Percentiles rank a stretch among this genome's conserved stretches.
These are phyloP conservation scores for Bombyx mandarina DNA, from an alignment of 1,140 invertebrate genomes.

Conservation along the genomic window DNA sequence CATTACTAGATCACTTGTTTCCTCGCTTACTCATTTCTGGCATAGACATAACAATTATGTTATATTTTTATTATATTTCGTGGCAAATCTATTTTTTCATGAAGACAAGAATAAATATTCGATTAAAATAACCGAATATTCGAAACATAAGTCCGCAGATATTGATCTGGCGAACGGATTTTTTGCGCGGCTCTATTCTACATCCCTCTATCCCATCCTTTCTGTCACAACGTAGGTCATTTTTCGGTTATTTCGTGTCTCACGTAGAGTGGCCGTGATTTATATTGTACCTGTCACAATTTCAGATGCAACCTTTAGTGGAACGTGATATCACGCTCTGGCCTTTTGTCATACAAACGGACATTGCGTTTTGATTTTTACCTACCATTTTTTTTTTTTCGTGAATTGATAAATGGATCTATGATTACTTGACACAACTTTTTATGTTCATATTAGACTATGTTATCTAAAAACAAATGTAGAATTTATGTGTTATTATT, in stretches of 20 bases:
- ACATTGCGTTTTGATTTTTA: constrained; percentile 9
- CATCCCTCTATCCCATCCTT: constrained; percentile 1
- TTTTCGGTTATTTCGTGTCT: constrained; percentile 22
- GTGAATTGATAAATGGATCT: constrained; percentile 4
- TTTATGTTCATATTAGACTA: not conserved
- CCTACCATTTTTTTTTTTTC: constrained; percentile 1
- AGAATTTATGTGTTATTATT: no score
- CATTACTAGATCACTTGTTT: no score
- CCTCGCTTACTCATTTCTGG: no score
- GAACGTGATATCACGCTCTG: constrained; percentile 4
- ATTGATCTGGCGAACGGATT: no score
- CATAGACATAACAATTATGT: no score
- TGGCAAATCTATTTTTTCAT: no score
- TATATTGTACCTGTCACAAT: constrained; percentile 15
- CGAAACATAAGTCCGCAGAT: no score
- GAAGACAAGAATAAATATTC: no score
- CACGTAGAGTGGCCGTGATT: constrained; percentile 28
- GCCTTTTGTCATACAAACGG: constrained; percentile 11
- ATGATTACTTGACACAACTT: not conserved
- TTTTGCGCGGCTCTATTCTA: no score
- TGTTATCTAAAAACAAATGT: no score
- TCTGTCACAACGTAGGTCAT: constrained; percentile 29
- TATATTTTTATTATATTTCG: no score
- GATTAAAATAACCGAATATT: no score
- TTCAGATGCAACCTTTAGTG: constrained; percentile 13